phyloP scores from a whole-genome alignment of 2,113 vertebrate genomes.

The Pseudolaguvia tuberculata region DNA sequence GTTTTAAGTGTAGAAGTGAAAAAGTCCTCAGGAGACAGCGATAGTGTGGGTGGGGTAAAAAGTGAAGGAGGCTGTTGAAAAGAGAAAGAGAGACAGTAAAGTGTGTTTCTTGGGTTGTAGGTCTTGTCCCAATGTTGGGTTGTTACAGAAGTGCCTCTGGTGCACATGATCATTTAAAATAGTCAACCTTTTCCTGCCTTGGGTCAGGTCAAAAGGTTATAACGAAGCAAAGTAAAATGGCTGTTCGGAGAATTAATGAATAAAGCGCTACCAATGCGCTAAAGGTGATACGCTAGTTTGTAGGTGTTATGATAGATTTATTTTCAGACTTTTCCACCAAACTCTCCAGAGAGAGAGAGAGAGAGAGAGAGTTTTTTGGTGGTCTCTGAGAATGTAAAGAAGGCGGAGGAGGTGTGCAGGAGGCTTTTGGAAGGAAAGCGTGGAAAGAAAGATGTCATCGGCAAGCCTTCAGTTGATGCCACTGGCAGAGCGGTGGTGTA shows the following conservation, averaged over 20 bases:
- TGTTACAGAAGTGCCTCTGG: not conserved
- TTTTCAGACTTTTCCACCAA: conserved; percentile 37
- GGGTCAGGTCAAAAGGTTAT: not conserved
- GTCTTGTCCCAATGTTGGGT: not conserved
- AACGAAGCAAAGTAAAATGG: not conserved
- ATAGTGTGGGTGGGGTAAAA: not conserved
- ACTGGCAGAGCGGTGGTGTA: conserved; percentile 44
- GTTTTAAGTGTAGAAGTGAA: not conserved
- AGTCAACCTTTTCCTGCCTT: not conserved
- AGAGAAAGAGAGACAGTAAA: not conserved
- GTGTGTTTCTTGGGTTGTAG: not conserved
- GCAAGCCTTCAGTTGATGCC: conserved; percentile 41
- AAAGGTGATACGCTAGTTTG: conserved; percentile 23
- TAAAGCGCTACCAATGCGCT: not conserved
- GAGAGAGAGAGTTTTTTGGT: conserved; percentile 30
- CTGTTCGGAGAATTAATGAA: not conserved
- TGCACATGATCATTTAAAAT: no score
- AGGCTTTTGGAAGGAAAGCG: conserved; percentile 28
- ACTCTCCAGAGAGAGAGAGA: conserved; percentile 21
- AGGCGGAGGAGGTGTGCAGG: conserved; percentile 19
- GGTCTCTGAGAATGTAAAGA: conserved; percentile 30
- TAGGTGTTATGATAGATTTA: conserved; percentile 34
- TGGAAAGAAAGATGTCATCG: conserved; percentile 48
- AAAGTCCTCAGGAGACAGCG: not conserved
- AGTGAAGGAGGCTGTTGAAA: conserved; percentile 8